Base-by-base conservation (phyloP, 2,888 invertebrate species). In the Cheilosia vernalis region DNA sequence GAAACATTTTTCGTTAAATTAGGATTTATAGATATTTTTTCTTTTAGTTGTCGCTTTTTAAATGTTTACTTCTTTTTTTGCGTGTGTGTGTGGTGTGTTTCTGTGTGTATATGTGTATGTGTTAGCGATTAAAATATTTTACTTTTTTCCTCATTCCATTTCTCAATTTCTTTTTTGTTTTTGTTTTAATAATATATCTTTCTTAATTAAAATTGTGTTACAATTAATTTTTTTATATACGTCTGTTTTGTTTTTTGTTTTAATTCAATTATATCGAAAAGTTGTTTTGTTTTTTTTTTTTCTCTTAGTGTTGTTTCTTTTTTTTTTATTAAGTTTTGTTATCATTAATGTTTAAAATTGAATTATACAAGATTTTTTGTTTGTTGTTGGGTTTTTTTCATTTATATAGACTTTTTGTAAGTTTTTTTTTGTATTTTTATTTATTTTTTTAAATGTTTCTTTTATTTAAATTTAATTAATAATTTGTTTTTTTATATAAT, bases 401-500 rank as follows among this genome's bases (percentile, higher is more conserved):
- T 84, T 85, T 72, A 85, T 81, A 81, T 85, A 85, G 81, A 85
- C 76, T 74, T 85, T 58, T 72, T 76, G 70, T 81, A 66, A 77
- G 56, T 83, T 84, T 87, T 79, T 79, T 81, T 87, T 80, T 87
- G 69, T 87, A 69, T 60, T 76, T 72, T 67, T 70, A 74, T 80
- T 81, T 73, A 63, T 70, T 74, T 80, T 81, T 76, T 84, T 82
- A 79, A 80, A 85, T 83, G 70, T 80, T 77, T 87, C 86, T 84
- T 81, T 87, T 87, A 87, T 87, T 88, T 87, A 87, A 87, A 80
- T 88, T 88, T 88, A 84, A 80, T 81, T 85, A 84, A 84, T 81
- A 82, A 67, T 89, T 88, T 88, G 87, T 88, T 87, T 87, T 87
- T 78, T 73, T 88, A 90, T 90, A 90, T 90, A 89, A 89, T 89